Percentiles rank a stretch among this genome's conserved stretches.
Conservation (phyloP, 2,113 vertebrate genomes). For the Centropus bengalensis region DNA sequence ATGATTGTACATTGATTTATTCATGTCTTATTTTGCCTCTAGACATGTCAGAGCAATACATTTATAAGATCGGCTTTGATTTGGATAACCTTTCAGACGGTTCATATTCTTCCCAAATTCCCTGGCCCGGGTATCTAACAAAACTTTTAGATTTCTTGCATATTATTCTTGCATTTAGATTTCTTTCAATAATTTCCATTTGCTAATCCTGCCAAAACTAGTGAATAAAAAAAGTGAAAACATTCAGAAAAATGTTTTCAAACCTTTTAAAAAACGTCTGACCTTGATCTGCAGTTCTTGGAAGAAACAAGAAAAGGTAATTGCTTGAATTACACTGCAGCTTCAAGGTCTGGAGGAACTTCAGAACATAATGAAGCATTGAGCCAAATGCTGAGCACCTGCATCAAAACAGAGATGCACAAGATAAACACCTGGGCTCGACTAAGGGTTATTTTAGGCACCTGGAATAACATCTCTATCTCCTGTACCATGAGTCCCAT, state of each 20-base stretch:
- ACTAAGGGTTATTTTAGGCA: neutral
- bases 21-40: constrained; percentile 5
- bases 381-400: neutral
- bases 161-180: too few species aligned
- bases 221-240: neutral
- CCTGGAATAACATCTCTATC: neutral
- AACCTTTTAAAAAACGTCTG: neutral
- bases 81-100: constrained; percentile 10
- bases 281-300: neutral
- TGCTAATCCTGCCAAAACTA: neutral
- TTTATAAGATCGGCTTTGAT: neutral
- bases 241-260: neutral
- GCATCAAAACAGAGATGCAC: neutral
- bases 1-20: neutral
- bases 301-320: neutral
- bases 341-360: neutral
- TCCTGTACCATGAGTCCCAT: neutral
- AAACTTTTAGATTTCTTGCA: neutral
- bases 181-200: neutral
- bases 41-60: neutral
- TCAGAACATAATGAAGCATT: neutral
- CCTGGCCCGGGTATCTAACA: neutral
- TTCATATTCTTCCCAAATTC: neutral
- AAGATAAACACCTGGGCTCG: neutral
- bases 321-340: neutral